Evolutionary conservation across 2,888 invertebrate species (phyloP).

Genomic region (Rhogogaster chlorosoma): DNA sequence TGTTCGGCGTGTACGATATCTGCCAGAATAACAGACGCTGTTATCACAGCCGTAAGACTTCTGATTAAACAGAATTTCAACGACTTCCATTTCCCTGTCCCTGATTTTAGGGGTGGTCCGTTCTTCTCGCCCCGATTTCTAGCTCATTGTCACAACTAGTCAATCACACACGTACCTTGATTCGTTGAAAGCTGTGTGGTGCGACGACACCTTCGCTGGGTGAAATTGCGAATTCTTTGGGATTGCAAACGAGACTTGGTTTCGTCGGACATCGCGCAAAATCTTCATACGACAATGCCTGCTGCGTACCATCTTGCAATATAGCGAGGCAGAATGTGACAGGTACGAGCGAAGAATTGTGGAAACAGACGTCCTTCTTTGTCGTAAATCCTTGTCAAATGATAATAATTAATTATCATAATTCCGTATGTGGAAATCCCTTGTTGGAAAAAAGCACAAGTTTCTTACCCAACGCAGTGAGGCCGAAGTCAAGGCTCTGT

Average conservation of each 20-base stretch:
- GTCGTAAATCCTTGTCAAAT: constrained; percentile 78
- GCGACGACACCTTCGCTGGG: constrained; percentile 79
- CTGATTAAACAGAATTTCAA: no score
- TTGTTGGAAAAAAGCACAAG: no score
- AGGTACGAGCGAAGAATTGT: constrained; percentile 81
- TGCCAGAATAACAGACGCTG: not conserved
- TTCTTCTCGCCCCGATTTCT: no score
- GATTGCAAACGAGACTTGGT: constrained; percentile 77
- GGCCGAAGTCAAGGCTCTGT: constrained; percentile 81
- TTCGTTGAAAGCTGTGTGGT: constrained; percentile 77
- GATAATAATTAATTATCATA: no score
- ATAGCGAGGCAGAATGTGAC: constrained; percentile 79
- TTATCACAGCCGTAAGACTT: not conserved
- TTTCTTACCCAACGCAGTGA: constrained; percentile 80
- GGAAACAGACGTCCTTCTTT: constrained; percentile 78
- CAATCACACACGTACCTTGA: constrained; percentile 75
- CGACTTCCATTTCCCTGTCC: no score
- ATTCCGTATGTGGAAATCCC: no score
- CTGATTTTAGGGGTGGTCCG: no score
- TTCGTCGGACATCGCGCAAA: constrained; percentile 77
- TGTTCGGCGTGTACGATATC: constrained; percentile 81
- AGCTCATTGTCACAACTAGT: constrained; percentile 35
- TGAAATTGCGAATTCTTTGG: constrained; percentile 80
- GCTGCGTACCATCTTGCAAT: constrained; percentile 80
- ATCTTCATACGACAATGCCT: constrained; percentile 78